Evolutionary conservation across 2,113 vertebrate genomes (phyloP), one percentile per base, ranked within the genome.

Genomic region (Pitta sordida): DNA sequence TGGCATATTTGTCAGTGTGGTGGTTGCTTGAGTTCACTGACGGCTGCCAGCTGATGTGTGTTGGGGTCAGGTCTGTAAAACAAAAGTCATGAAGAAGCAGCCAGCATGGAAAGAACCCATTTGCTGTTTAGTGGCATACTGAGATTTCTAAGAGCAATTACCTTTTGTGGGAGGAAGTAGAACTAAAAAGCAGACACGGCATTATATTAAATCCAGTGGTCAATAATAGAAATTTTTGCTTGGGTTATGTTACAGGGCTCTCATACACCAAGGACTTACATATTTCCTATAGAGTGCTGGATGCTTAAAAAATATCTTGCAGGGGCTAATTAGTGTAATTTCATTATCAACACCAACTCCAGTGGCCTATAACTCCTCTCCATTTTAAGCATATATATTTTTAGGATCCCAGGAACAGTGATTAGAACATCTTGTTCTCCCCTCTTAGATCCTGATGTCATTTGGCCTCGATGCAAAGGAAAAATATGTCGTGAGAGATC

Each of bases 21-120:
- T 98, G 98, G 6, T 91, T 86, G 4, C 73, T 5, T 5, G 96
- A 90, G 0, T 98, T 98, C 48, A 53, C 73, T 5, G 81, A 69
- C 2, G 58, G 89, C 83, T 97, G 98, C 97, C 98, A 98, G 95
- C 90, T 96, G 71, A 97, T 96, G 4, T 97, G 95, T 11, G 94
- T 97, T 6, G 97, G 95, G 60, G 81, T 95, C 88, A 97, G 86
- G 6, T 96, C 97, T 97, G 15, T 27, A 22, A 89, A 85, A 63
- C 7, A 59, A 27, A 87, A 83, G 41, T 19, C 22, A 15, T 13
- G 41, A 46, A 75, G 58, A 30, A 83, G 74, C 65, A 87, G 11
- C 46, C 22, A 37, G 37, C 14, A 16, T 26, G 68, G 48, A 69
- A 80, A 70, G 36, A 75, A 68, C 26, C 60, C 0, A 23, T 65